Evolutionary conservation across 2,888 invertebrate genomes (phyloP).

Genomic region (Chalcosyrphus nemorum): DNA sequence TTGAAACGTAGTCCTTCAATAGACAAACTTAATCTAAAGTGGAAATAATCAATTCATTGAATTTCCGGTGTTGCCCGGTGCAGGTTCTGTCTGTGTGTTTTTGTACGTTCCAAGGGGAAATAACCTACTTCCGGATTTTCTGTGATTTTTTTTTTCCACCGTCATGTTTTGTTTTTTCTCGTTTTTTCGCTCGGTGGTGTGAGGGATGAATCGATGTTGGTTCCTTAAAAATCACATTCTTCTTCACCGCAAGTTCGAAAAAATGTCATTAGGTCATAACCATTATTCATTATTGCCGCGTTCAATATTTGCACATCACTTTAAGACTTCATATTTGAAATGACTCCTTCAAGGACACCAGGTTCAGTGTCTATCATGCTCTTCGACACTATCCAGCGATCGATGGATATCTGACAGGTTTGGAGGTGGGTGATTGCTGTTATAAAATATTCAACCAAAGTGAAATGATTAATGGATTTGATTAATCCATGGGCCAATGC

Average conservation of each 20-base stretch:
- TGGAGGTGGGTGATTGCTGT: not conserved
- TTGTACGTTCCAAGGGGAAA: conserved; percentile 13
- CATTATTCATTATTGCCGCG: conserved; percentile 2
- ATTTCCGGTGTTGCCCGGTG: conserved; percentile 54
- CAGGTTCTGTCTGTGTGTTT: conserved; percentile 17
- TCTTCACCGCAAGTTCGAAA: not conserved
- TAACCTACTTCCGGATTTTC: conserved; percentile 56
- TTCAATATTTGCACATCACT: conserved; percentile 19
- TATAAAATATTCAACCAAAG: conserved; percentile 52
- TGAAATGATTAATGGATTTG: conserved; percentile 57
- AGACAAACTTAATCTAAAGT: conserved; percentile 69
- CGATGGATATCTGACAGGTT: conserved; percentile 12
- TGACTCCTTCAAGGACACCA: not conserved
- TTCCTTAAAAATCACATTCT: not conserved
- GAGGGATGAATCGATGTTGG: not conserved
- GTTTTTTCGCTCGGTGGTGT: conserved; percentile 16
- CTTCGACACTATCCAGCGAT: not conserved
- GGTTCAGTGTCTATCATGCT: not conserved
- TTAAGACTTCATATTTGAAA: not conserved
- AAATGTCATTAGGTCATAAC: not conserved
- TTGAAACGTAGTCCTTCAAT: conserved; percentile 28
- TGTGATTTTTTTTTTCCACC: not conserved
- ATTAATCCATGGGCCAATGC: conserved; percentile 32
- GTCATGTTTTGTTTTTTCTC: conserved; percentile 2
- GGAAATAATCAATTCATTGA: conserved; percentile 70